Evolutionary conservation across 2,113 vertebrate species (phyloP).

Genomic region (Xiphorhynchus elegans): DNA sequence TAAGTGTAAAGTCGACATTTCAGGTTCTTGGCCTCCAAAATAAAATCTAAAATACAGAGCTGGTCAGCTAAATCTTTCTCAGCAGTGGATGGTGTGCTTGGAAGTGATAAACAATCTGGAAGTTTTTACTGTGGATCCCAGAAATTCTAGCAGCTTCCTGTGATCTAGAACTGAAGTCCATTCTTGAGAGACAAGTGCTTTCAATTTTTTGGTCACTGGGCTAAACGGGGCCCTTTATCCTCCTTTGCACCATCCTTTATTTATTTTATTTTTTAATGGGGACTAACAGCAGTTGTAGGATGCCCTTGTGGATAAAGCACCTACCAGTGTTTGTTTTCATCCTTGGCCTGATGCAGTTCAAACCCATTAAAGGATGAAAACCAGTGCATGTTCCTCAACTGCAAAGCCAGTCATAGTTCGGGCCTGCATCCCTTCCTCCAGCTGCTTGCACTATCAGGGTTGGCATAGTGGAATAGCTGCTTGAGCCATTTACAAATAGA

Average conservation of each 20-base stretch:
- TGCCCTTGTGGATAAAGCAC: background rate
- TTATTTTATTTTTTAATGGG: background rate
- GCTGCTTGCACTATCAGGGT: background rate
- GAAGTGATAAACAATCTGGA: background rate
- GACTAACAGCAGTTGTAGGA: background rate
- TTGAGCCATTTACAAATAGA: background rate
- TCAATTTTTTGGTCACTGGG: background rate
- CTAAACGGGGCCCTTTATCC: background rate
- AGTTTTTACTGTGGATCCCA: background rate
- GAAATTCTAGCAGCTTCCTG: background rate
- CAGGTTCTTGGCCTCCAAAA: background rate
- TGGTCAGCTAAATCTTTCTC: background rate
- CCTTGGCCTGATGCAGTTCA: background rate
- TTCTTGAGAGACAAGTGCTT: background rate
- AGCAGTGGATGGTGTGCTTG: rapidly evolving
- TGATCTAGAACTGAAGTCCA: background rate
- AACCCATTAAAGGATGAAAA: background rate
- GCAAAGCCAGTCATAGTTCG: background rate
- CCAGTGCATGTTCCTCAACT: background rate
- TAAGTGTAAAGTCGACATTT: background rate
- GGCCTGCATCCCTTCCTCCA: background rate
- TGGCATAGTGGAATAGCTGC: background rate
- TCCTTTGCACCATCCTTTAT: background rate
- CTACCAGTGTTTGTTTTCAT: background rate
- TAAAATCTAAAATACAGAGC: background rate